Conservation (phyloP, 2,888 invertebrate genomes). For the Callinectes sapidus region DNA sequence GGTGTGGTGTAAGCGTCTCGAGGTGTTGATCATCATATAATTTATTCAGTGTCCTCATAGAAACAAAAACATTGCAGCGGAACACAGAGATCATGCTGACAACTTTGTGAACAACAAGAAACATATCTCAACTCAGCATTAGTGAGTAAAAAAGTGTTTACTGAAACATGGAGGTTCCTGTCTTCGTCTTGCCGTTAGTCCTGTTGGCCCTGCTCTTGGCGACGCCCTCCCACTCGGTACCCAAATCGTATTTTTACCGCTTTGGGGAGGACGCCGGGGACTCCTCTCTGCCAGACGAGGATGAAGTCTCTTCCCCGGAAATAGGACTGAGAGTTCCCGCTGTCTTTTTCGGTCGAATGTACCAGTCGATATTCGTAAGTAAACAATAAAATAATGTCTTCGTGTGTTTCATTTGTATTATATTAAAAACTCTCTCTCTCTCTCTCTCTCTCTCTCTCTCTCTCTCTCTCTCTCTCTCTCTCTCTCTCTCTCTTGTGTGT, state of each 20-base stretch:
- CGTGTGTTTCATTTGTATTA: slow-evolving; percentile 9
- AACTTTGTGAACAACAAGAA: background rate
- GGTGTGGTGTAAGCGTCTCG: background rate
- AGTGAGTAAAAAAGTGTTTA: background rate
- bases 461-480: too few relatives aligned
- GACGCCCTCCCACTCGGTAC: slow-evolving; percentile 40
- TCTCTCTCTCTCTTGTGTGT: too few relatives aligned
- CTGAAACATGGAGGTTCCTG: slow-evolving; percentile 5
- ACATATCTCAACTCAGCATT: background rate
- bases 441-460: too few relatives aligned
- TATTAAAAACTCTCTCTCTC: background rate
- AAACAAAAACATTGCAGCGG: background rate
- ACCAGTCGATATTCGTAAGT: slow-evolving; percentile 72
- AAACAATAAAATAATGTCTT: background rate
- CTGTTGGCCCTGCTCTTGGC: background rate
- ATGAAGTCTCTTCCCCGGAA: slow-evolving; percentile 71
- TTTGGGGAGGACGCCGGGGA: slow-evolving; percentile 67
- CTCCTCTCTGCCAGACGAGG: slow-evolving; percentile 42
- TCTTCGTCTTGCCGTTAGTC: slow-evolving; percentile 37
- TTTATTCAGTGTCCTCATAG: background rate
- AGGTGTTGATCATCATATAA: background rate
- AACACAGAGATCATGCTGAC: background rate
- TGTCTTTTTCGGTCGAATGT: slow-evolving; percentile 65
- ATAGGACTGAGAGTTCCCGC: slow-evolving; percentile 61
- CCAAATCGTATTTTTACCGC: slow-evolving; percentile 56